Conservation (phyloP, 2,113 vertebrate species). For the Strix uralensis region DNA sequence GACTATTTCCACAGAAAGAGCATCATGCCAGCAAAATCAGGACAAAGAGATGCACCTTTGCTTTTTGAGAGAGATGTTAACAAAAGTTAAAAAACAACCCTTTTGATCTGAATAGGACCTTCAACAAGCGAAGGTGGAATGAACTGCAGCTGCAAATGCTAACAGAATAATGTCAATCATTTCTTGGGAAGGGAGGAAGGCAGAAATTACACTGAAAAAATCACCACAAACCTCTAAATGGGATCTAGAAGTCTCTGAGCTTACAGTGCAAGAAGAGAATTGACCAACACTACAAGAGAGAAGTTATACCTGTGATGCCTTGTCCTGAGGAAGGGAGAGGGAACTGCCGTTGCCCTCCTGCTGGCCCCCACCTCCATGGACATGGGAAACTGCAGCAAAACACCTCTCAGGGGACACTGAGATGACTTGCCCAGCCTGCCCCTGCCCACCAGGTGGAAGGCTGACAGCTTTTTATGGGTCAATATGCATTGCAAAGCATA, state of each 20-base stretch:
- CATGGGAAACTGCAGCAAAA: neutral
- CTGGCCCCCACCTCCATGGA: neutral
- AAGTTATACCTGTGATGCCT: neutral
- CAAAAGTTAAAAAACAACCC: neutral
- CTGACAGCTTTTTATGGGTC: neutral
- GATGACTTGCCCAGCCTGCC: neutral
- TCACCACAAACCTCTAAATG: neutral
- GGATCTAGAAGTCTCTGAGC: neutral
- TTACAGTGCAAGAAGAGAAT: neutral
- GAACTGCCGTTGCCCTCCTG: neutral
- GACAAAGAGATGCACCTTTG: neutral
- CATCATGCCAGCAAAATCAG: neutral
- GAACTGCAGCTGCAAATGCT: neutral
- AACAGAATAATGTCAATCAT: neutral
- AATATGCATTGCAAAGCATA: neutral
- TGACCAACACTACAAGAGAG: neutral
- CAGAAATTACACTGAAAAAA: neutral
- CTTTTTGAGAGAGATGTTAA: neutral
- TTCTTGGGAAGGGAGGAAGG: neutral
- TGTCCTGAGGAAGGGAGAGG: neutral
- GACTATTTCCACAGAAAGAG: neutral
- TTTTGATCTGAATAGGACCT: neutral
- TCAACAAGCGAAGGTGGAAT: neutral
- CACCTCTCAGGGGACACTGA: neutral
- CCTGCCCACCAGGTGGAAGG: neutral